Conservation (phyloP, 2,113 vertebrate species). For the Melanostigma gelatinosum region DNA sequence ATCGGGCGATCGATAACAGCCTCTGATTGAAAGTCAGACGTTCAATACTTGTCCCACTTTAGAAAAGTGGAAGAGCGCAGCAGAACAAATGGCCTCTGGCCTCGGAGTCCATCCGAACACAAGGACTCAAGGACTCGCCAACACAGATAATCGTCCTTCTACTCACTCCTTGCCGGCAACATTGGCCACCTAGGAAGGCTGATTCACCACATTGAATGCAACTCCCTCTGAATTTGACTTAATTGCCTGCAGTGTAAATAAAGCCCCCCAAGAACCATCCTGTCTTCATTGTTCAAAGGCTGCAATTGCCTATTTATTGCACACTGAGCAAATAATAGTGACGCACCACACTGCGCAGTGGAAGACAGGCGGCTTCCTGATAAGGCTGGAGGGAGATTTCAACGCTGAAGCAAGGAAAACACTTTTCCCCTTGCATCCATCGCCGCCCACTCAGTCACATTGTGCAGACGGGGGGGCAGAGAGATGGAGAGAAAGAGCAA, state of each 20-base stretch:
- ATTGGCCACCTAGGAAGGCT: conserved; percentile 13
- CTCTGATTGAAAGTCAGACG: conserved; percentile 68
- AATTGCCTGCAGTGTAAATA: conserved; percentile 52
- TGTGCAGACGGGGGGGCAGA: neutral
- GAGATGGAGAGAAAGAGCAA: neutral
- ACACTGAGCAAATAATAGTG: conserved; percentile 43
- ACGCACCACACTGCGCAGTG: conserved; percentile 20
- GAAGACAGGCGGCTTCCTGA: conserved; percentile 34
- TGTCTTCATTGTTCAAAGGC: conserved; percentile 31
- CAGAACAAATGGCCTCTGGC: conserved; percentile 48
- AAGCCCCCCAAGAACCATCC: conserved; percentile 41
- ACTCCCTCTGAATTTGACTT: conserved; percentile 33
- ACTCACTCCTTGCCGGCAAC: neutral
- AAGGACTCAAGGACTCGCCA: conserved; percentile 33
- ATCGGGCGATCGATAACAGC: conserved; percentile 45
- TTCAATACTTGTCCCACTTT: conserved; percentile 70
- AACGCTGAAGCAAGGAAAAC: neutral
- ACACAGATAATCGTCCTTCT: neutral
- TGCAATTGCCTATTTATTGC: conserved; percentile 37
- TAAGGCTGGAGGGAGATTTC: conserved; percentile 36
- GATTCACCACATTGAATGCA: conserved; percentile 18
- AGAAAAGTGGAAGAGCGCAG: conserved; percentile 24
- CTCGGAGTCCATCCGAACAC: conserved; percentile 15
- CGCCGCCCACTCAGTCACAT: conserved; percentile 33
- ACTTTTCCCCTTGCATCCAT: neutral